Percentiles rank a stretch among this genome's conserved stretches.
Conservation (phyloP, 2,113 vertebrate genomes). For the Amazona vittata region DNA sequence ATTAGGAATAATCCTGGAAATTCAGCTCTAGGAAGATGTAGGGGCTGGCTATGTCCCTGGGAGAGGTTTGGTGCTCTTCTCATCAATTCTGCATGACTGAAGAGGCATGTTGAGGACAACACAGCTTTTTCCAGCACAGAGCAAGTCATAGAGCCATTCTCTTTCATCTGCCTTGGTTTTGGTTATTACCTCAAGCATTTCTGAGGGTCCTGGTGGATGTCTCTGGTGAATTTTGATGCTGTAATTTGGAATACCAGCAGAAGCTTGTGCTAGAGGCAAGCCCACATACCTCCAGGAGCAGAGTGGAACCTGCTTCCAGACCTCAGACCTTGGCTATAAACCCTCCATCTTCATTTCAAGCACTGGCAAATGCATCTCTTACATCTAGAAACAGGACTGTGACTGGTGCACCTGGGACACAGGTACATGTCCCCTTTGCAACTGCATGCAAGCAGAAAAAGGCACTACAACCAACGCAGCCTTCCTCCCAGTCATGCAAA, state of each 20-base stretch:
- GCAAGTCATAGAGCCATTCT: background rate
- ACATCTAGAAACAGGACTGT: background rate
- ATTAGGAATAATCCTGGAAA: background rate
- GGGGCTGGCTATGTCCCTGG: background rate
- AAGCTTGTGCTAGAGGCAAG: background rate
- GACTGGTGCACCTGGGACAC: background rate
- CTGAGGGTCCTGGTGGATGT: background rate
- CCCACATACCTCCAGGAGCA: background rate
- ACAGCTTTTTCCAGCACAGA: background rate
- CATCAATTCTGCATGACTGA: background rate
- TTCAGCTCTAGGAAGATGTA: background rate
- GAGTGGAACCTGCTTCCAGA: background rate
- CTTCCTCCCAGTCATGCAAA: background rate
- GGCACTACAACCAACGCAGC: background rate
- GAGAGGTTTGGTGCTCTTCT: background rate
- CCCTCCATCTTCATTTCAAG: background rate
- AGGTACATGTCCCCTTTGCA: background rate
- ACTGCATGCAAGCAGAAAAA: background rate
- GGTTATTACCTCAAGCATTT: background rate
- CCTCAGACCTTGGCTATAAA: background rate
- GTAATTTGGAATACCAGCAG: background rate
- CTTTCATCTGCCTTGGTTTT: background rate
- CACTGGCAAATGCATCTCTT: background rate
- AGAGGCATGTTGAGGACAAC: background rate
- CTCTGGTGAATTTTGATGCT: background rate